Evolutionary conservation across 1,140 invertebrate genomes (phyloP).

Genomic region (Hyphantria cunea): DNA sequence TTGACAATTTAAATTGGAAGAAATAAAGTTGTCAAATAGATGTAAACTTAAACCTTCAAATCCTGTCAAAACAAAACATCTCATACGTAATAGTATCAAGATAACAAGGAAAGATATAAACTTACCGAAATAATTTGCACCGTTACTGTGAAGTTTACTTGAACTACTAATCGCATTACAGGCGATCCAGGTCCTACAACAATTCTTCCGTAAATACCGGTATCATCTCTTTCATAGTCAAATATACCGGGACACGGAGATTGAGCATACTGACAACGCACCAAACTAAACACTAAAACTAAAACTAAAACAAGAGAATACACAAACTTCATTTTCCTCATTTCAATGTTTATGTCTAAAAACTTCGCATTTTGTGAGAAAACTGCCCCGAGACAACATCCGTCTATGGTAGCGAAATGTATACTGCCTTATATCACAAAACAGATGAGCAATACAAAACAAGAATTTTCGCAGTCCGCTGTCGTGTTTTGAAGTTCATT

Average conservation of each 20-base stretch:
- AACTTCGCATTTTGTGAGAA: constrained; percentile 26
- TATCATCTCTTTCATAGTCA: constrained; percentile 41
- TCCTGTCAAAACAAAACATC: no score
- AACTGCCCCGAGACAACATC: constrained; percentile 12
- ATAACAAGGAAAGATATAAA: no score
- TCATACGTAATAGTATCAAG: no score
- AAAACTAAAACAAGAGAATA: constrained; percentile 28
- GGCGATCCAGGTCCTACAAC: constrained; percentile 29
- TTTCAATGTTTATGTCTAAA: constrained; percentile 24
- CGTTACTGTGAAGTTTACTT: constrained; percentile 47
- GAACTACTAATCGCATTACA: constrained; percentile 33
- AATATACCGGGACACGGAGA: constrained; percentile 48
- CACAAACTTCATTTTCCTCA: constrained; percentile 19
- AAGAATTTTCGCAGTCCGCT: constrained; percentile 26
- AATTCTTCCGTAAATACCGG: constrained; percentile 36
- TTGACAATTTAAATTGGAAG: no score
- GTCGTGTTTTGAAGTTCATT: constrained; percentile 27
- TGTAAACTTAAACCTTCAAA: no score
- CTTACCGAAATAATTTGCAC: constrained; percentile 42
- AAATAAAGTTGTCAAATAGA: no score
- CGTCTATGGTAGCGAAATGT: constrained; percentile 19
- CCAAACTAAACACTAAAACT: constrained; percentile 26
- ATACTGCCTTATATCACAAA: constrained; percentile 25
- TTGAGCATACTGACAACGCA: constrained; percentile 32
- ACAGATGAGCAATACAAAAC: constrained; percentile 18